Evolutionary conservation across 2,888 invertebrate genomes (phyloP).

Genomic region (Pheosia gnoma): DNA sequence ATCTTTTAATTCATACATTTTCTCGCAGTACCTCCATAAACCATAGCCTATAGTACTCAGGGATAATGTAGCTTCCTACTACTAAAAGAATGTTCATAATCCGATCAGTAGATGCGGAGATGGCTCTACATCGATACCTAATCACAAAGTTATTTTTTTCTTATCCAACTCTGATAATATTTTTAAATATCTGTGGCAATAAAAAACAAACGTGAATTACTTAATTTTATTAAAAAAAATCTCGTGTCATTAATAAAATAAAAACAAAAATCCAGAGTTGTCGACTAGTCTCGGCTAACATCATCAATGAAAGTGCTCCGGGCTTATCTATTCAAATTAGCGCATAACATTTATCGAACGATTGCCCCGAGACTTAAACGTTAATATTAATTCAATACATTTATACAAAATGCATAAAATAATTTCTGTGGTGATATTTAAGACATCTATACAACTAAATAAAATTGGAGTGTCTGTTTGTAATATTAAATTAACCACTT

Average conservation of each 20-base stretch:
- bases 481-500: not conserved
- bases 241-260: not conserved
- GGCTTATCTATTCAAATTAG: constrained; percentile 1
- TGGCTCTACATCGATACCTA: no score
- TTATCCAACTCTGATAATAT: no score
- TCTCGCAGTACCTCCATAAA: no score
- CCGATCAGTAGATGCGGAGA: no score
- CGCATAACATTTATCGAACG: not conserved
- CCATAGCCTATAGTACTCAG: no score
- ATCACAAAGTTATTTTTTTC: no score
- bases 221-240: no score
- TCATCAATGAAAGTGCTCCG: constrained; percentile 1
- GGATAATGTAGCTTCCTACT: no score
- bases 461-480: not conserved
- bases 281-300: not conserved
- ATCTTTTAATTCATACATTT: no score
- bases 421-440: not conserved
- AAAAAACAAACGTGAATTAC: no score
- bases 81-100: no score
- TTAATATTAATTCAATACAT: not conserved
- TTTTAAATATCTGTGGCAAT: no score
- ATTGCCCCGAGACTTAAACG: not conserved
- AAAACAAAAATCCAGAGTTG: not conserved
- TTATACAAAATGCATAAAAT: not conserved
- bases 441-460: not conserved